A percentile compares a stretch with the other conserved stretches of the same genome.
Conservation (phyloP, 1,140 invertebrate species). For the Anagrus nilaparvatae region DNA sequence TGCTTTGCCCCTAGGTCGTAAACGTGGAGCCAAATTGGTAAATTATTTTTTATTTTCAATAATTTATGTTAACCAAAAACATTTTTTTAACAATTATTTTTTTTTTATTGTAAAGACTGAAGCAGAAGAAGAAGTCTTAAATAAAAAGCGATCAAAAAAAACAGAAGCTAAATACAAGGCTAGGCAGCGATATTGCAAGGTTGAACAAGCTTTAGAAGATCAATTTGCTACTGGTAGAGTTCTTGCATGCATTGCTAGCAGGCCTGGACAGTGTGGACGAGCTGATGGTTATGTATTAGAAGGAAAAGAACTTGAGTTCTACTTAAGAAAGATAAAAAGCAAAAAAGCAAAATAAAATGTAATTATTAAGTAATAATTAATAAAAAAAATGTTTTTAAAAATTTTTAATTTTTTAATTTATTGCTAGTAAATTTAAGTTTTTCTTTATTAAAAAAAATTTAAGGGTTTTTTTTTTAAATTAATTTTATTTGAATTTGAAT, state of each 20-base stretch:
- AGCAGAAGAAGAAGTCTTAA: slow-evolving; percentile 87
- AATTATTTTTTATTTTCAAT: too few species aligned
- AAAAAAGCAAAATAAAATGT: slow-evolving; percentile 89
- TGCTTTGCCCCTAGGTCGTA: slow-evolving; percentile 84
- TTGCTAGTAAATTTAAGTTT: too few species aligned
- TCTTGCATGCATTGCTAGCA: slow-evolving; percentile 87
- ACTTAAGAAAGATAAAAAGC: slow-evolving; percentile 94
- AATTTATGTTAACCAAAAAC: too few species aligned
- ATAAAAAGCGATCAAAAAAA: slow-evolving; percentile 90
- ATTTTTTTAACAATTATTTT: too few species aligned
- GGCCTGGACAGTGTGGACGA: slow-evolving; percentile 94
- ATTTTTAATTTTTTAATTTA: too few species aligned
- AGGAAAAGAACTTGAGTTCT: slow-evolving; percentile 99
- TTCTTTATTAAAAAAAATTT: too few species aligned
- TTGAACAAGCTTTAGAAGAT: slow-evolving; percentile 88
- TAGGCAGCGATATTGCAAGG: slow-evolving; percentile 84
- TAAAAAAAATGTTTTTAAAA: too few species aligned
- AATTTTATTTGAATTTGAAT: too few species aligned
- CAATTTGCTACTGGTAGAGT: slow-evolving; percentile 94
- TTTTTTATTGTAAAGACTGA: slow-evolving; percentile 76
- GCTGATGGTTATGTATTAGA: slow-evolving; percentile 97
- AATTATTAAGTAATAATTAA: too few species aligned
- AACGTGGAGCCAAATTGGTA: slow-evolving; percentile 92
- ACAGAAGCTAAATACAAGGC: slow-evolving; percentile 86
- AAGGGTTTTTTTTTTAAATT: too few species aligned